Evolutionary conservation across 2,888 invertebrate genomes (phyloP).

Genomic region (Meiosimyza decipiens): DNA sequence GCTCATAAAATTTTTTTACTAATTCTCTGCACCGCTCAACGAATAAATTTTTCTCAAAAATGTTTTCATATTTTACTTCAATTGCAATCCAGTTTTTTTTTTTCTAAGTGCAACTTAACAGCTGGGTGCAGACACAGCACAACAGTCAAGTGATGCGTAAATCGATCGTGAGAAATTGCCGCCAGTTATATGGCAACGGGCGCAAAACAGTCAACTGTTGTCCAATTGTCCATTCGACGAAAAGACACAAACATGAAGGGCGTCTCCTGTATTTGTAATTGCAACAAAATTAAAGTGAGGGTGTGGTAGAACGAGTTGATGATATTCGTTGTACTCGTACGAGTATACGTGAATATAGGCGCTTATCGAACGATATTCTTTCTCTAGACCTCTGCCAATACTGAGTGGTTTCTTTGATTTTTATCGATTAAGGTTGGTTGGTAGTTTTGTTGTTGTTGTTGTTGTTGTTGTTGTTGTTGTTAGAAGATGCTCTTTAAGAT

Average conservation of each 20-base stretch:
- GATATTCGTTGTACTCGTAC: background rate
- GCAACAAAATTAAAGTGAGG: conserved; percentile 39
- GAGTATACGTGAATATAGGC: conserved; percentile 9
- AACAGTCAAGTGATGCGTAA: conserved; percentile 23
- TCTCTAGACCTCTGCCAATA: background rate
- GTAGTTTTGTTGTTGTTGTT: too few relatives aligned
- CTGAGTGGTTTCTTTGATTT: too few relatives aligned
- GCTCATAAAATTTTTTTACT: too few relatives aligned
- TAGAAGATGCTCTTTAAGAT: conserved; percentile 21
- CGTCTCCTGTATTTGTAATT: background rate
- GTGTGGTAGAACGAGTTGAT: conserved; percentile 39
- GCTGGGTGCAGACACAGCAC: conserved; percentile 18
- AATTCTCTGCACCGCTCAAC: too few relatives aligned
- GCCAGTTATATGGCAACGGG: conserved; percentile 40
- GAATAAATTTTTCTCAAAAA: too few relatives aligned
- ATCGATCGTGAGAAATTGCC: conserved; percentile 50
- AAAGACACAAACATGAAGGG: conserved; percentile 38
- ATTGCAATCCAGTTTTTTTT: too few relatives aligned
- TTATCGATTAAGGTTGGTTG: too few relatives aligned
- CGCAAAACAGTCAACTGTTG: conserved; percentile 28
- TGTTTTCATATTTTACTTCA: too few relatives aligned
- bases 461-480: too few relatives aligned
- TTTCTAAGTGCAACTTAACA: conserved; percentile 5
- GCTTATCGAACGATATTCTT: conserved; percentile 31
- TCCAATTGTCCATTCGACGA: conserved; percentile 2